Conservation (phyloP, 1,140 invertebrate species). For the Trichomalopsis sarcophagae region DNA sequence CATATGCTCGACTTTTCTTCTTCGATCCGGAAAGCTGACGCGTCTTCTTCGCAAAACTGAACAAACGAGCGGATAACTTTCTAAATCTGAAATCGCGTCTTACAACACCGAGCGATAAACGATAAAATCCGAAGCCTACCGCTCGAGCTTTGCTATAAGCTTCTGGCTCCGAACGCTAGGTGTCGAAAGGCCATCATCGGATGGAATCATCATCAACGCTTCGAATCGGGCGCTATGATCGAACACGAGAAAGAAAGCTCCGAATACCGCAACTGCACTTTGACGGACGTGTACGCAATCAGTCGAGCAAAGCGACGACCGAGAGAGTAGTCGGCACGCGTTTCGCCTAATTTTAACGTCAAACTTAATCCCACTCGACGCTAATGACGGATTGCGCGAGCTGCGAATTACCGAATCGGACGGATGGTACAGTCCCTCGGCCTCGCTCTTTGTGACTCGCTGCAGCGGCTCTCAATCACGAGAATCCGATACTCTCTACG, state of each 20-base stretch:
- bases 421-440: neutral
- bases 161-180: too few relatives aligned
- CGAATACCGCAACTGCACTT: neutral
- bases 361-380: slow-evolving; percentile 55
- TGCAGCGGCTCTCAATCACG: neutral
- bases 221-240: too few relatives aligned
- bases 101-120: too few relatives aligned
- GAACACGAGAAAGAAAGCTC: neutral
- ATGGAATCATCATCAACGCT: too few relatives aligned
- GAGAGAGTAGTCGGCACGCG: neutral
- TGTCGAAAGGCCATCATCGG: too few relatives aligned
- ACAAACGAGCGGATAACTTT: too few relatives aligned
- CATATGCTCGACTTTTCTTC: too few relatives aligned
- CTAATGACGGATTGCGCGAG: slow-evolving; percentile 36
- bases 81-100: too few relatives aligned
- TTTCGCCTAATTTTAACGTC: slow-evolving; percentile 57
- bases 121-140: too few relatives aligned
- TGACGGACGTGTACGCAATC: neutral
- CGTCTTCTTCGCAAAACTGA: too few relatives aligned
- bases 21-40: too few relatives aligned
- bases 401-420: slow-evolving; percentile 32
- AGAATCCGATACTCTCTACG: neutral
- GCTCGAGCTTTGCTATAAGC: too few relatives aligned
- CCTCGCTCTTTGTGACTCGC: neutral
- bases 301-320: neutral